These are phyloP conservation scores for Drosophila fuyamai DNA, from an alignment of 1,140 invertebrate genomes.

Conservation along the genomic window DNA sequence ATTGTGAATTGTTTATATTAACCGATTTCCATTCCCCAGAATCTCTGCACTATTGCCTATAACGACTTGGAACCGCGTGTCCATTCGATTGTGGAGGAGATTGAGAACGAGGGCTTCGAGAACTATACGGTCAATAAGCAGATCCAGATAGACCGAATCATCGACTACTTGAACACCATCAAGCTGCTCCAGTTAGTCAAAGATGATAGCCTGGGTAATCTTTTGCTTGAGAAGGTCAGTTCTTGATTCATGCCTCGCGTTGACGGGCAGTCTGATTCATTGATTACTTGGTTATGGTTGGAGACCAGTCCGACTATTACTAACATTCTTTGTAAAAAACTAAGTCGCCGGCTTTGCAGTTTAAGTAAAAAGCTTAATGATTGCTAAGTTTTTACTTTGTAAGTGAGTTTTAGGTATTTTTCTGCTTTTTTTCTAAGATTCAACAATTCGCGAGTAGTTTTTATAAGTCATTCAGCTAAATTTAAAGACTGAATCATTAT, in stretches of 20 bases:
- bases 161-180: slow-evolving; percentile 58
- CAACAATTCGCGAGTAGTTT: not conserved
- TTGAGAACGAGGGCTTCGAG: slow-evolving; percentile 47
- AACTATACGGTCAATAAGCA: not conserved
- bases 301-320: not conserved
- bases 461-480: slow-evolving; percentile 1
- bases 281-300: not conserved
- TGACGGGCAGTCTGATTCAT: slow-evolving; percentile 2
- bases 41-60: slow-evolving; percentile 50
- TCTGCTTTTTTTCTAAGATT: not conserved
- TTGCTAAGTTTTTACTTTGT: not conserved
- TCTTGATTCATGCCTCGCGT: not conserved
- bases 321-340: slow-evolving; percentile 1
- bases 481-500: not conserved
- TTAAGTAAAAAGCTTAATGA: not conserved
- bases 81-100: slow-evolving; percentile 42
- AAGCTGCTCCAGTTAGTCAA: slow-evolving; percentile 43
- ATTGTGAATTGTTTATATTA: too few relatives aligned
- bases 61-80: slow-evolving; percentile 59
- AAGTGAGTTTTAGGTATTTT: not conserved
- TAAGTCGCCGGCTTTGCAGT: not conserved
- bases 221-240: slow-evolving; percentile 49
- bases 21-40: slow-evolving; percentile 22
- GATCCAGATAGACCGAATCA: not conserved
- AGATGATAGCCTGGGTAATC: slow-evolving; percentile 27